Conservation (phyloP, 1,140 invertebrate species). For the Cepaea nemoralis region DNA sequence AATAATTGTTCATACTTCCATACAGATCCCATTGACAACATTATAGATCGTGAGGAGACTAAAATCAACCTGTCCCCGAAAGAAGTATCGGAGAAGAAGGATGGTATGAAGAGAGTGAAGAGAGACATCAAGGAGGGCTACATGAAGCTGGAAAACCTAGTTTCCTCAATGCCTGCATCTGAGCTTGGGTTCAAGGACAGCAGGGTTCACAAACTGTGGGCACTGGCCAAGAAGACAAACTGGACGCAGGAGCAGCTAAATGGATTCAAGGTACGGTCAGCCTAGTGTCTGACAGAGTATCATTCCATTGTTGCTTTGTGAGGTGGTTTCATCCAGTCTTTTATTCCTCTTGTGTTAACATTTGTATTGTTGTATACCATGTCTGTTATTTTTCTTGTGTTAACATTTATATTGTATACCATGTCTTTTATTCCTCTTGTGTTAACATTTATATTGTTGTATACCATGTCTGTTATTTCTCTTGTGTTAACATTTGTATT, state of each 20-base stretch:
- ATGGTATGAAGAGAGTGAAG: slow-evolving; percentile 79
- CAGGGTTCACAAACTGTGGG: slow-evolving; percentile 90
- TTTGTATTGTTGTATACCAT: no score
- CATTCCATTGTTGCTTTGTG: no score
- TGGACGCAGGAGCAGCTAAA: slow-evolving; percentile 86
- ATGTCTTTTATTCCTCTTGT: no score
- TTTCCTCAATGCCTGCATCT: slow-evolving; percentile 69
- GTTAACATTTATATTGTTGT: no score
- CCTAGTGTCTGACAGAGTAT: no score
- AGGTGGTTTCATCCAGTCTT: no score
- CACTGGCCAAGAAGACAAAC: slow-evolving; percentile 82
- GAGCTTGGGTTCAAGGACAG: slow-evolving; percentile 89
- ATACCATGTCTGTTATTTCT: no score
- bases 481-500: no score
- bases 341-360: no score
- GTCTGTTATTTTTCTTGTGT: no score
- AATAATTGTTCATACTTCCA: no score
- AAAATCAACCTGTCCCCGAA: slow-evolving; percentile 33
- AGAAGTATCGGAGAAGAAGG: slow-evolving; percentile 49
- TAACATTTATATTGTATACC: no score
- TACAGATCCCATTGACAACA: slow-evolving; percentile 54
- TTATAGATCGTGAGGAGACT: slow-evolving; percentile 49
- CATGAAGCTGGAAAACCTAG: slow-evolving; percentile 82
- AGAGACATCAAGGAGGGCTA: slow-evolving; percentile 84
- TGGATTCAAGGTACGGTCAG: slow-evolving; percentile 84